Base-by-base conservation (phyloP, 2,888 invertebrate genomes). In the Netelia melanura region DNA sequence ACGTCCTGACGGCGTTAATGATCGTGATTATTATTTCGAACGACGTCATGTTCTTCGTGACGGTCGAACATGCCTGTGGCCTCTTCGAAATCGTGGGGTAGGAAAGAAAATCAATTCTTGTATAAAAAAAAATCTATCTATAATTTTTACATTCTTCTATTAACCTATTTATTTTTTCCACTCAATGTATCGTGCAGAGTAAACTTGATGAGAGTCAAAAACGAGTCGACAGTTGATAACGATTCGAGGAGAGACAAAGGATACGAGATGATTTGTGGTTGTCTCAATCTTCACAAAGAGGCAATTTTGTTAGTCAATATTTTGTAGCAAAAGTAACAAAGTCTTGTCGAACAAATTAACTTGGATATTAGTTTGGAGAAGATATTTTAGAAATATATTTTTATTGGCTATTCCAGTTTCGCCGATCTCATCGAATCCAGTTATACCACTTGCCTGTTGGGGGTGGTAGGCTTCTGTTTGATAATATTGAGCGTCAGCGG, bases 61-160 rank as follows among this genome's bases (percentile, higher is more conserved):
- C 25, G n/a, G 81, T 81, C 44, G 67, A 81, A 38, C 81, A 81
- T 21, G 74, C 67, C 2, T 81, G 81, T 48, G 74, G 65, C 10
- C 81, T 81, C 1, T 81, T 81, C 68, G 65, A 74, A 54, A 61
- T 81, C 21, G 81, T 74, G 21, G 74, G 74, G 81, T 81, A 44
- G 21, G 78, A 70, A 52, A 21, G 54, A 30, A 38, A 43, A 25
- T 21, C 3, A 43, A 56, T 38, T 3, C 10, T 56, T 10, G n/a
- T 30, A 17, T 14, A 21, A 2, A 17, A 23, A 23, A 2, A 17
- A 25, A 25, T 44, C 38, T 9, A 17, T 30, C 30, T 30, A 30
- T 30, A 30, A 2, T 52, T 54, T 1, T 52, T 14, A n/a, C 0
- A 11, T 3, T 52, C 14, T 52, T 1, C 52, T 5, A n/a, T 52